These are phyloP conservation scores for Drosophila repleta DNA, from an alignment of 1,140 invertebrate species.

Conservation along the genomic window DNA sequence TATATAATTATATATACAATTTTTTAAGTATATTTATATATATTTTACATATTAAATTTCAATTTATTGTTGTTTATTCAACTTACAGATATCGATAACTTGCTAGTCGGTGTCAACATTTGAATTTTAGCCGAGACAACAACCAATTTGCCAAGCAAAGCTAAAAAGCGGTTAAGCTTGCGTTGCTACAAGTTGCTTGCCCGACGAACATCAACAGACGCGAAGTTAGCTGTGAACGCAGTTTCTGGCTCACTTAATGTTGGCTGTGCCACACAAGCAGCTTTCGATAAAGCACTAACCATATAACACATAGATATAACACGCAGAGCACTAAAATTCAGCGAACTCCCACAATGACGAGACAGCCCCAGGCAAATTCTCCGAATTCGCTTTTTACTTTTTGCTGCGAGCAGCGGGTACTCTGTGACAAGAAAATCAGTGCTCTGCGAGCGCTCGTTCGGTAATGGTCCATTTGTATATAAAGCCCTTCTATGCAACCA, in stretches of 20 bases:
- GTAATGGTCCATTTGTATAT: too few relatives aligned
- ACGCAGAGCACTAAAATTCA: too few relatives aligned
- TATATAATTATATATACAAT: neutral
- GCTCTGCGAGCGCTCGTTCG: too few relatives aligned
- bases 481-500: too few relatives aligned
- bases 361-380: too few relatives aligned
- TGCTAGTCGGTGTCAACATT: neutral
- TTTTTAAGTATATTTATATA: neutral
- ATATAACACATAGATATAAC: too few relatives aligned
- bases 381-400: too few relatives aligned
- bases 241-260: neutral
- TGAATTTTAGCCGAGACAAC: conserved; percentile 8
- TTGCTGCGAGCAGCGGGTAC: too few relatives aligned
- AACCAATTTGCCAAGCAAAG: neutral
- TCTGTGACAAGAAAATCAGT: too few relatives aligned
- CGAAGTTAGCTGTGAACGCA: neutral
- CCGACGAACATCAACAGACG: neutral
- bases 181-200: conserved; percentile 6
- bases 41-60: neutral
- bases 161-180: neutral
- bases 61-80: too few relatives aligned
- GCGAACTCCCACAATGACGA: too few relatives aligned
- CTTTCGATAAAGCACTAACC: neutral
- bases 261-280: neutral
- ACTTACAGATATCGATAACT: neutral